These are phyloP conservation scores for Scaeva pyrastri DNA, from an alignment of 2,888 invertebrate species.

Conservation along the genomic window DNA sequence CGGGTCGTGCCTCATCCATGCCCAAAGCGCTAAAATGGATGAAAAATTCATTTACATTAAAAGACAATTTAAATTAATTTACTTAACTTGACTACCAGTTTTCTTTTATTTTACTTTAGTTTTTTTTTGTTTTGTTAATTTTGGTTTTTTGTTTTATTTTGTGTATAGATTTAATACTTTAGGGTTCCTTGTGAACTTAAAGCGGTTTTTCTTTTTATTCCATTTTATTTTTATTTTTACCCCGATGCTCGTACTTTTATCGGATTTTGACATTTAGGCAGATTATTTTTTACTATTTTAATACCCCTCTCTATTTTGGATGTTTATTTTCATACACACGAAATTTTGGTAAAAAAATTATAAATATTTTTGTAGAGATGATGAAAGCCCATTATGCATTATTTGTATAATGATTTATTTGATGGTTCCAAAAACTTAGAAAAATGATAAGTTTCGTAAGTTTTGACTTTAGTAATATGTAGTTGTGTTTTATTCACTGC, in stretches of 20 bases:
- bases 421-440: no score
- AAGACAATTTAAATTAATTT: constrained; percentile 84
- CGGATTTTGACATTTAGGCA: constrained; percentile 45
- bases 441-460: no score
- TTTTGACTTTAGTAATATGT: no score
- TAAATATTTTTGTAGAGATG: no score
- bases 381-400: no score
- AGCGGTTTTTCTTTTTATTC: constrained; percentile 30
- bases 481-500: no score
- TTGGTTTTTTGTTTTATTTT: constrained; percentile 53
- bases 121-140: constrained; percentile 68
- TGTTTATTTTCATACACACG: no score
- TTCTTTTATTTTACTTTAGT: constrained; percentile 75
- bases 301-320: no score
- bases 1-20: constrained; percentile 21
- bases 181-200: constrained; percentile 24
- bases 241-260: constrained; percentile 33
- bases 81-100: constrained; percentile 81
- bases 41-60: constrained; percentile 84
- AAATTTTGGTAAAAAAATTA: no score
- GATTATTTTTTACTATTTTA: constrained; percentile 4
- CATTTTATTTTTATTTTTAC: constrained; percentile 54
- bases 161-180: constrained; percentile 7
- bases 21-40: constrained; percentile 75
- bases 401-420: no score